Conservation (phyloP, 2,797 vertebrate genomes). For the Coregonus ussuriensis region DNA sequence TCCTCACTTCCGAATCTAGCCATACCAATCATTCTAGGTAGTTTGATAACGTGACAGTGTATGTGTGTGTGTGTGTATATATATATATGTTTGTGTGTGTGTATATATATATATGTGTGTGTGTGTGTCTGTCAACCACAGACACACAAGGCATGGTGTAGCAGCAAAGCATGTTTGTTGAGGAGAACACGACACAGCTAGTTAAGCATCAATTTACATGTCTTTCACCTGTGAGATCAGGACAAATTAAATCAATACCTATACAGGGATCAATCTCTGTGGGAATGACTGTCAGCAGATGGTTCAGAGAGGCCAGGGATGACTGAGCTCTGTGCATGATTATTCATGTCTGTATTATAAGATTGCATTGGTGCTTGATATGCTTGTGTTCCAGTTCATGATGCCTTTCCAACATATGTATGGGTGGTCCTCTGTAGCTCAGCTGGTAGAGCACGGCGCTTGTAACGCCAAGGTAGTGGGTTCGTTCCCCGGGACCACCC, state of each 20-base stretch:
- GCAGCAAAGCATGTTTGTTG: slow-evolving; percentile 70
- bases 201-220: slow-evolving; percentile 37
- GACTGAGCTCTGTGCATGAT: slow-evolving; percentile 39
- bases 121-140: not conserved
- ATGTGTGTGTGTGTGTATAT: not conserved
- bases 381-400: slow-evolving; percentile 42
- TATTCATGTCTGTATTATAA: slow-evolving; percentile 27
- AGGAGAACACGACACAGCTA: slow-evolving; percentile 45
- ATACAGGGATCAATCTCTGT: too few species aligned
- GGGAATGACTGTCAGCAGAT: too few species aligned
- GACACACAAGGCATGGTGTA: slow-evolving; percentile 73
- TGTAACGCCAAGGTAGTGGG: too few species aligned
- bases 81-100: not conserved
- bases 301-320: not conserved
- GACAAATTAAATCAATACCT: slow-evolving; percentile 27
- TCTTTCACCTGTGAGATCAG: slow-evolving; percentile 21
- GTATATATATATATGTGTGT: not conserved
- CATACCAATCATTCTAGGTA: not conserved
- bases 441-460: too few species aligned
- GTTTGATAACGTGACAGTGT: not conserved
- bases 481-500: too few species aligned
- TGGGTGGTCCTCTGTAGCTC: too few species aligned
- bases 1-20: not conserved
- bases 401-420: slow-evolving; percentile 53
- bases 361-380: slow-evolving; percentile 32